These are phyloP conservation scores for Trichechus manatus DNA, from an alignment of 2,113 vertebrate genomes.

Conservation along the genomic window DNA sequence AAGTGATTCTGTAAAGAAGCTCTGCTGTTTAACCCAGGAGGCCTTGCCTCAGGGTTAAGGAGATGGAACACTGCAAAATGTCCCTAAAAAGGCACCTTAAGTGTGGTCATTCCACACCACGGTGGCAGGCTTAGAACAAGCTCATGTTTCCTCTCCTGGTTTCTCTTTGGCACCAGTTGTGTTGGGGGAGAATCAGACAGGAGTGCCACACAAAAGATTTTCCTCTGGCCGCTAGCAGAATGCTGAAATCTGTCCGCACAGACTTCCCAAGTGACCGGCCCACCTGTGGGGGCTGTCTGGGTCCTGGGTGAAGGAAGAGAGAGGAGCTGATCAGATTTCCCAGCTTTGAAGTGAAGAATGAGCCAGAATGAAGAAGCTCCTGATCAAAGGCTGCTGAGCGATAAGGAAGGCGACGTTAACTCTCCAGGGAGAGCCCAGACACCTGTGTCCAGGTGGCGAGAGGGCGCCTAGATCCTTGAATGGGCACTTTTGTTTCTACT, in stretches of 20 bases:
- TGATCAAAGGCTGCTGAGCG: slow-evolving; percentile 78
- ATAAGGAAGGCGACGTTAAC: slow-evolving; percentile 72
- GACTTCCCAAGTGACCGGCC: slow-evolving; percentile 48
- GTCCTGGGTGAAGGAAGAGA: slow-evolving; percentile 45
- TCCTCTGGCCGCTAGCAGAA: neutral
- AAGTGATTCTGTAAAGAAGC: slow-evolving; percentile 39
- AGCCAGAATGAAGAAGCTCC: slow-evolving; percentile 76
- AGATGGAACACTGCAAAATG: slow-evolving; percentile 53
- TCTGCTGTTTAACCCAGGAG: neutral
- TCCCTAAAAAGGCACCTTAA: slow-evolving; percentile 58
- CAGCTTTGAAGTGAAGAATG: slow-evolving; percentile 71
- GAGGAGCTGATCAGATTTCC: slow-evolving; percentile 53
- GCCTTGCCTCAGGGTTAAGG: slow-evolving; percentile 62
- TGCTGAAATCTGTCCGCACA: slow-evolving; percentile 52
- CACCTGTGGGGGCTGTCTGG: slow-evolving; percentile 43
- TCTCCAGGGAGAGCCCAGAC: slow-evolving; percentile 69
- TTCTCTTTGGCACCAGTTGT: slow-evolving; percentile 71
- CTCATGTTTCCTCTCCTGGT: slow-evolving; percentile 50
- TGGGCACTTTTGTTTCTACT: slow-evolving; percentile 62
- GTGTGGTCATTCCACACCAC: slow-evolving; percentile 62
- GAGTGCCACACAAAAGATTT: neutral
- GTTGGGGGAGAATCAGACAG: slow-evolving; percentile 27
- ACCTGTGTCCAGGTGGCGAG: slow-evolving; percentile 70
- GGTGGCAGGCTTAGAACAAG: slow-evolving; percentile 23
- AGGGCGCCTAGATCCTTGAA: slow-evolving; percentile 60